Evolutionary conservation across 2,888 invertebrate species (phyloP), one percentile per base, ranked within the genome.

Genomic region (Noctua janthina): DNA sequence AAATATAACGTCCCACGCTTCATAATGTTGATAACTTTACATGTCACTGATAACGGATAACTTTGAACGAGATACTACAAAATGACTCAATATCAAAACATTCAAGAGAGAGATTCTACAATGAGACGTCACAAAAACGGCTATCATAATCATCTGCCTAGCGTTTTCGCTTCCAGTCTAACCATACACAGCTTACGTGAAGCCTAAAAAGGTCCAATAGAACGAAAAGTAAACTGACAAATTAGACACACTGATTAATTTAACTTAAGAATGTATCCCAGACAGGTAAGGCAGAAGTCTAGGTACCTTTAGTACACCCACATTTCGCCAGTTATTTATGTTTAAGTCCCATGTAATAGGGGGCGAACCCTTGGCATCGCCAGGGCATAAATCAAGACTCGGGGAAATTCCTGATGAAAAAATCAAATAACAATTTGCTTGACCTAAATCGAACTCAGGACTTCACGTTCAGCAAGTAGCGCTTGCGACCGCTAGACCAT

Each of bases 241-340:
- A 82, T 29, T 59, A 75, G 69, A 74, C 23, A 66, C 35, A 66
- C 59, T 82, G 87, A 84, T 82, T 86, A 88, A 87, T 66, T 35
- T n/a, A 5, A n/a, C 4, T n/a, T 11, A 59, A 59, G 59, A 59
- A 13, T n/a, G 35, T 35, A 35, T 6, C 29, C 7, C 29, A 35
- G 3, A 35, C 8, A 2, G 15, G 29, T 15, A 1, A 29, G 15
- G 29, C 62, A 56, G 56, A 56, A 56, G 23, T 23, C 11, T 17
- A 29, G 29, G 49, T 4, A 56, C 56, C 10, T 23, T 11, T 17
- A 35, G 0, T 17, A 20, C 35, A 35, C 17, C 35, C 13, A 64
- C 3, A 35, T 64, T 35, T 64, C 8, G 4, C 20, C 4, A 35
- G 17, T 64, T 17, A 35, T 35, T 54, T 54, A 20, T 54, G 13